Evolutionary conservation across 2,113 vertebrate species (phyloP), one percentile per base, ranked within the genome.

Genomic region (Neogale vison): DNA sequence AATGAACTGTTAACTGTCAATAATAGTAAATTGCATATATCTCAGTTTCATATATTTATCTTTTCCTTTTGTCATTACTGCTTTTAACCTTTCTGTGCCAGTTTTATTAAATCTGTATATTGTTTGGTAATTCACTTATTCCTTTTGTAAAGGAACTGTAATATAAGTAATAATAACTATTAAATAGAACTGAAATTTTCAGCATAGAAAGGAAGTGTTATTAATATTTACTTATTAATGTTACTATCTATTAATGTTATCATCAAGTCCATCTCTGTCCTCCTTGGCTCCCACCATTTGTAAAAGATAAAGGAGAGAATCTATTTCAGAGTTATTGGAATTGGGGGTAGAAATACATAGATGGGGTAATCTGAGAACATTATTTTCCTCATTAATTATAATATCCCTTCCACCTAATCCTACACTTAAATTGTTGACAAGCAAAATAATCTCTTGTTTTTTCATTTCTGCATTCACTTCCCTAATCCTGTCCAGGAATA

Each of bases 381-480:
- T 72, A 69, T 92, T 93, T 96, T 89, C 31, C 55, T 84, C 29
- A 34, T 50, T 71, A 59, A 90, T 95, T 90, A 20, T 55, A 55
- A 12, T 93, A 24, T n/a, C 15, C 84, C 84, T 83, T 80, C 61
- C 24, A 52, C 8, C 63, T 45, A 18, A 80, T 77, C 7, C 4
- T 83, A 67, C 29, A 59, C 20, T 69, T 29, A 94, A 96, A 65
- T 95, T 94, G 81, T 45, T 94, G 72, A 90, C 6, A 92, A 88
- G 72, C 67, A 88, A 85, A 81, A 74, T 42, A 42, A 96, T 57
- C 89, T 96, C 39, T 50, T 88, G 11, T 92, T 95, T 92, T 83
- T 36, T 81, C 50, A 93, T 94, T 47, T 89, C 39, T 87, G 20
- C 11, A 5, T 93, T 96, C 52, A 79, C 47, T 15, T 95, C 76